Conservation (phyloP, 2,113 vertebrate species). For the Campylomormyrus numenius region DNA sequence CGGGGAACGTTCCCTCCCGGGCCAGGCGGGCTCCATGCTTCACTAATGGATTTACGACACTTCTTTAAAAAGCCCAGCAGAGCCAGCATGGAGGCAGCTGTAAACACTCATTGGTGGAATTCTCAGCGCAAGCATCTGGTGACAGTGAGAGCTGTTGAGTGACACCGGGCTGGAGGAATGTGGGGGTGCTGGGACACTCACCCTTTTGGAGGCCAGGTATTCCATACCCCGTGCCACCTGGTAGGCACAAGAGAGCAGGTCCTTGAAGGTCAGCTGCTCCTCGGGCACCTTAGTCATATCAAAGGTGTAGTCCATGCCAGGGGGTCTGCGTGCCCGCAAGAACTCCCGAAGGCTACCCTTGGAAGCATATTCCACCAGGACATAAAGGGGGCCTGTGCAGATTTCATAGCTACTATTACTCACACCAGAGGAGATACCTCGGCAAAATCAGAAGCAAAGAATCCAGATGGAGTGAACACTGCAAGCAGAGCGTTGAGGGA, state of each 20-base stretch:
- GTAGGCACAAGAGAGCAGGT: conserved; percentile 89
- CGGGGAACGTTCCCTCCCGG: conserved; percentile 49
- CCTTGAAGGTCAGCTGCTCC: conserved; percentile 93
- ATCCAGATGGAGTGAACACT: not conserved
- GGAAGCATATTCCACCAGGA: conserved; percentile 88
- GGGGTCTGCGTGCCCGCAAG: conserved; percentile 83
- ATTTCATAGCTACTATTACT: not conserved
- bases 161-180: not conserved
- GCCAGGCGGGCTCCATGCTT: conserved; percentile 46
- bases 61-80: conserved; percentile 42
- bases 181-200: conserved; percentile 37
- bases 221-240: conserved; percentile 98
- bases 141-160: not conserved
- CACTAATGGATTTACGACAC: conserved; percentile 65
- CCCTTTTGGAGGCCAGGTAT: conserved; percentile 90
- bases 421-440: not conserved
- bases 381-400: conserved; percentile 77
- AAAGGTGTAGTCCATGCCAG: conserved; percentile 82
- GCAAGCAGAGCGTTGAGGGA: not conserved
- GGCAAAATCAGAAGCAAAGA: not conserved
- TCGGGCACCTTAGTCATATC: conserved; percentile 76
- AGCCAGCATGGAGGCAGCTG: conserved; percentile 43
- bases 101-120: conserved; percentile 31
- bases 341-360: conserved; percentile 94
- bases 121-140: not conserved